These are phyloP conservation scores for Phyllopteryx taeniolatus DNA, from an alignment of 2,113 vertebrate genomes.

Conservation along the genomic window DNA sequence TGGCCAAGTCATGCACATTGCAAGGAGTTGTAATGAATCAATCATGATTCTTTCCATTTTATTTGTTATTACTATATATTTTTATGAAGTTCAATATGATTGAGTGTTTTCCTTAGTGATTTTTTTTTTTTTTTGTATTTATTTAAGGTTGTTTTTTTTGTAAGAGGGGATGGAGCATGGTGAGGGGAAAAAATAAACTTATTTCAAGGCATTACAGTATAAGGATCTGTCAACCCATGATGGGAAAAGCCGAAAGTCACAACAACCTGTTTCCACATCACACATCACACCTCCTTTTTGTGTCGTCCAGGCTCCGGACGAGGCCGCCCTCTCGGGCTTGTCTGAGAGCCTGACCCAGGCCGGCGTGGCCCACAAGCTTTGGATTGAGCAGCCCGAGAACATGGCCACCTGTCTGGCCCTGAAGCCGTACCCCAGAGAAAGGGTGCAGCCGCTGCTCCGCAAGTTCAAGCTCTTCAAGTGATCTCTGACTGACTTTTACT, in stretches of 20 bases:
- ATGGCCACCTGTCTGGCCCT: constrained; percentile 84
- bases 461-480: constrained; percentile 86
- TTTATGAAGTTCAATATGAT: too few relatives aligned
- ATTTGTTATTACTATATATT: too few relatives aligned
- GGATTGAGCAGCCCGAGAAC: constrained; percentile 89
- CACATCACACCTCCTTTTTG: neutral
- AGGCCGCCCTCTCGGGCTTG: constrained; percentile 72
- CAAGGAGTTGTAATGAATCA: too few relatives aligned
- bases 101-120: too few relatives aligned
- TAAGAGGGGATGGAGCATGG: too few relatives aligned
- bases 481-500: constrained; percentile 19
- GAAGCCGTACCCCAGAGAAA: constrained; percentile 84
- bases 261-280: neutral
- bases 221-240: neutral
- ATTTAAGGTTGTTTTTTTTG: too few relatives aligned
- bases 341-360: constrained; percentile 74
- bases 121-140: too few relatives aligned
- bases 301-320: constrained; percentile 77
- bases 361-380: constrained; percentile 79
- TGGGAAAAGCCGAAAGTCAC: neutral
- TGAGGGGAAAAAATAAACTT: too few relatives aligned
- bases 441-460: constrained; percentile 79
- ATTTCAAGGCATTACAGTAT: too few relatives aligned
- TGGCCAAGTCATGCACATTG: too few relatives aligned
- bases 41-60: too few relatives aligned